phyloP scores from a whole-genome alignment of 2,113 vertebrate genomes.

The Melanostigma gelatinosum region DNA sequence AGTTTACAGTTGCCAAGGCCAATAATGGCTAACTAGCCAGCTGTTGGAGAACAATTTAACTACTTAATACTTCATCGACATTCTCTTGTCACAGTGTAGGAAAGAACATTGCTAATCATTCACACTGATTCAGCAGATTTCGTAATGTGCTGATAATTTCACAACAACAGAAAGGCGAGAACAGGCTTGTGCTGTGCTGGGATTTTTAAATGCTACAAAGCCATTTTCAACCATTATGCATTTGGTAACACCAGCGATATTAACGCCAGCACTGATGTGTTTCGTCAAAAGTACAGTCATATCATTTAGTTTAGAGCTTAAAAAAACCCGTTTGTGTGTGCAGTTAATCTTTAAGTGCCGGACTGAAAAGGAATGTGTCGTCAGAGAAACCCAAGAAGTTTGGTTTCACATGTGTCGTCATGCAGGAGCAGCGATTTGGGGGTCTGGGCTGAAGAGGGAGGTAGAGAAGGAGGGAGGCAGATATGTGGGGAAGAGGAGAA shows the following conservation, averaged over 20 bases:
- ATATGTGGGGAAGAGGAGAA: not conserved
- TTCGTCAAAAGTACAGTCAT: not conserved
- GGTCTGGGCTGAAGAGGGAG: conserved; percentile 27
- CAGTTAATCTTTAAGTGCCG: conserved; percentile 19
- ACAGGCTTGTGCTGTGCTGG: not conserved
- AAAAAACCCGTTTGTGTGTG: not conserved
- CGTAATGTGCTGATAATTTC: not conserved
- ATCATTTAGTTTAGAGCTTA: not conserved
- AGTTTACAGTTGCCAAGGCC: conserved; percentile 12
- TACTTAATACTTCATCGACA: not conserved
- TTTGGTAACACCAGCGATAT: not conserved
- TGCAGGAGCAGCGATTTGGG: conserved; percentile 10
- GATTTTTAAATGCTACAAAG: not conserved
- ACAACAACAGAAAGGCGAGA: not conserved
- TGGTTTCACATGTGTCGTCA: conserved; percentile 19
- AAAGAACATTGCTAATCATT: not conserved
- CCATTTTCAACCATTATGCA: not conserved
- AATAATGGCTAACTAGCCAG: not conserved
- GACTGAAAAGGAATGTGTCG: conserved; percentile 29
- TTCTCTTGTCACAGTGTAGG: not conserved
- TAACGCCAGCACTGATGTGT: not conserved
- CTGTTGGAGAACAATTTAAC: not conserved
- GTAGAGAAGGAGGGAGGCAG: conserved; percentile 2
- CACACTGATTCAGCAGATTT: not conserved
- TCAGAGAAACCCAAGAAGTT: conserved; percentile 37